Conservation (phyloP, 2,797 vertebrate species). For the Gorsachius magnificus region DNA sequence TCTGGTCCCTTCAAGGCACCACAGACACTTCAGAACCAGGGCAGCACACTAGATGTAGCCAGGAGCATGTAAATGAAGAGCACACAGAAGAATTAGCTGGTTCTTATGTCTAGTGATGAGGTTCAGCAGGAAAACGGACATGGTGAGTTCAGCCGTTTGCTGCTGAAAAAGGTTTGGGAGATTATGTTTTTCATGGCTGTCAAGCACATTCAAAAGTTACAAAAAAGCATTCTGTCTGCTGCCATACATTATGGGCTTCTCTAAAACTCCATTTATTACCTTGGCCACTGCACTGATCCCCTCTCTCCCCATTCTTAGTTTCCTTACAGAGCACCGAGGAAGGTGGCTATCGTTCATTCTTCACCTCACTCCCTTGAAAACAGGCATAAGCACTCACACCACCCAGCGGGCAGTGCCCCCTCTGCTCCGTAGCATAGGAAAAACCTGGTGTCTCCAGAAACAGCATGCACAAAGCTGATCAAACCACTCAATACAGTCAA, state of each 20-base stretch:
- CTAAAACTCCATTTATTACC: neutral
- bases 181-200: neutral
- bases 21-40: neutral
- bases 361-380: neutral
- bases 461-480: neutral
- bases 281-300: neutral
- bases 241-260: neutral
- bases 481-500: neutral
- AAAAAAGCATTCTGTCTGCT: neutral
- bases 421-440: neutral
- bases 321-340: neutral
- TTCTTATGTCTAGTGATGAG: rapidly evolving
- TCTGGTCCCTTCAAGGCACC: neutral
- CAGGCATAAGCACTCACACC: neutral
- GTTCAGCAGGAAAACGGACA: neutral
- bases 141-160: neutral
- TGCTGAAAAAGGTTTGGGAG: neutral
- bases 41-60: neutral
- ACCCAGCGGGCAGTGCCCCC: neutral
- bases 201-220: neutral
- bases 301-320: neutral
- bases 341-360: neutral
- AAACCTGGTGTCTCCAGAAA: neutral
- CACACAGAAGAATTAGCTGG: neutral
- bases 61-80: neutral